These are phyloP conservation scores for Melanostigma gelatinosum DNA, from an alignment of 2,113 vertebrate genomes.

Conservation along the genomic window DNA sequence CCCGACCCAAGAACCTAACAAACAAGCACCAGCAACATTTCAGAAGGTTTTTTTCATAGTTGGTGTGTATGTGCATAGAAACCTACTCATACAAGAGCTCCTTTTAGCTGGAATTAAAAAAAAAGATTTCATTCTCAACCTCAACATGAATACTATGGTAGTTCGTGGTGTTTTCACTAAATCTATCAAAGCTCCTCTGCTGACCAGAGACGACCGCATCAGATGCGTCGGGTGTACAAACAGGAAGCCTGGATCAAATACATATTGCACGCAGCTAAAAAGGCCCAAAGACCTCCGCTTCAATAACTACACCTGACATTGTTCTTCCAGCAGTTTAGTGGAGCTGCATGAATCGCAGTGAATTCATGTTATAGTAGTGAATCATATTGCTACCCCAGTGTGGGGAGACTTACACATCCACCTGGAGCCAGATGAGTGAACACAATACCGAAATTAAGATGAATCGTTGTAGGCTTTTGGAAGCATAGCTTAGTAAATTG, in stretches of 20 bases:
- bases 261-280: conserved; percentile 10
- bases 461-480: conserved; percentile 44
- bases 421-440: conserved; percentile 34
- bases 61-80: background rate
- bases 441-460: conserved; percentile 43
- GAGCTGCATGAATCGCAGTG: conserved; percentile 53
- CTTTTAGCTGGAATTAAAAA: background rate
- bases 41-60: background rate
- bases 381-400: conserved; percentile 41
- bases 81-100: background rate
- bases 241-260: conserved; percentile 14
- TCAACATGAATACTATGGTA: conserved; percentile 3
- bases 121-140: background rate
- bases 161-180: background rate
- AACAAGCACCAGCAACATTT: conserved; percentile 9
- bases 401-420: conserved; percentile 33
- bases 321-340: background rate
- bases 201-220: conserved; percentile 5
- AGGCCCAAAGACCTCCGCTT: conserved; percentile 29
- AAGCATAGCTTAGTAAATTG: conserved; percentile 24
- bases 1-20: background rate
- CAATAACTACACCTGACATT: conserved; percentile 30
- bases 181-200: conserved; percentile 24
- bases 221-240: conserved; percentile 9
- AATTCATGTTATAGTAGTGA: conserved; percentile 48